Percentiles rank a stretch among this genome's conserved stretches.
Evolutionary conservation across 2,113 vertebrate species (phyloP).

Genomic region (Hepsetus odoe): DNA sequence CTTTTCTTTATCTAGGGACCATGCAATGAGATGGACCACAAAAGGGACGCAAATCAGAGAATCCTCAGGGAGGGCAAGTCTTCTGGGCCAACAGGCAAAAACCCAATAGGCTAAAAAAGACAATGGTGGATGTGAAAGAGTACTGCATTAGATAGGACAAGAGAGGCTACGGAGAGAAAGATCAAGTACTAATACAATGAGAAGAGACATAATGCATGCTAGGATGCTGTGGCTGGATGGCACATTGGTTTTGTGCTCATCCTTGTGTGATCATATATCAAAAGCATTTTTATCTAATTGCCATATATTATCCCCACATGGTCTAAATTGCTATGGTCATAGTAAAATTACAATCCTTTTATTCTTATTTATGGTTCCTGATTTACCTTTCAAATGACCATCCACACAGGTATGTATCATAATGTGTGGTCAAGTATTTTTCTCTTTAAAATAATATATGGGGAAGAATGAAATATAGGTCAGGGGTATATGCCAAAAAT

Average conservation of each 20-base stretch:
- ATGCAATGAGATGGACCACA: slow-evolving; percentile 33
- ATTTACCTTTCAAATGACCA: background rate
- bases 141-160: slow-evolving; percentile 38
- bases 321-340: background rate
- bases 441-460: background rate
- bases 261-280: slow-evolving; percentile 51
- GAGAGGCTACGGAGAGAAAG: slow-evolving; percentile 34
- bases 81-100: slow-evolving; percentile 20
- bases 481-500: background rate
- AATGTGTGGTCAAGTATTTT: background rate
- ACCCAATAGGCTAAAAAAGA: slow-evolving; percentile 11
- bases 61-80: slow-evolving; percentile 32
- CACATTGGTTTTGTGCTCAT: slow-evolving; percentile 39
- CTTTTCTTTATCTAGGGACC: slow-evolving; percentile 51
- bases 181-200: slow-evolving; percentile 47
- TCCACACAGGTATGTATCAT: background rate
- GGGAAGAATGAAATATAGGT: background rate
- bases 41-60: slow-evolving; percentile 52
- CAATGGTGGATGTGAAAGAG: slow-evolving; percentile 31
- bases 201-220: slow-evolving; percentile 46
- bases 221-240: slow-evolving; percentile 48
- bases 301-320: slow-evolving; percentile 4
- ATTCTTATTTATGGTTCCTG: background rate
- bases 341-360: slow-evolving; percentile 10
- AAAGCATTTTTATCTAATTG: slow-evolving; percentile 13